Evolutionary conservation across 2,888 invertebrate species (phyloP).

Genomic region (Reticulitermes lucifugus): DNA sequence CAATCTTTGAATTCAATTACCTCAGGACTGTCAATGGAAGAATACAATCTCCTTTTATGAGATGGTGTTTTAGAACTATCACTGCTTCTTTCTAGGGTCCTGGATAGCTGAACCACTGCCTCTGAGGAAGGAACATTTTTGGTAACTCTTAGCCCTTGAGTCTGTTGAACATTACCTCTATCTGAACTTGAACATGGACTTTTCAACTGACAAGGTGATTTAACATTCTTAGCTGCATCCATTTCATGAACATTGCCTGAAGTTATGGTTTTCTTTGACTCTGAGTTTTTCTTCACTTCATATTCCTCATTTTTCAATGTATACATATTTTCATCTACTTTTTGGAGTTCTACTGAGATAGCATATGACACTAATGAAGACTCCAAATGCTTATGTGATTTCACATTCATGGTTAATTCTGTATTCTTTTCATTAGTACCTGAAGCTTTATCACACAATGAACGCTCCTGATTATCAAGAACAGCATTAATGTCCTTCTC

Average conservation of each 20-base stretch:
- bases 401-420: not conserved
- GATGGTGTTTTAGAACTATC: slow-evolving; percentile 1
- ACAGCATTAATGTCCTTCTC: not conserved
- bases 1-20: not conserved
- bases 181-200: not conserved
- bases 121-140: not conserved
- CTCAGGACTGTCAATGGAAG: not conserved
- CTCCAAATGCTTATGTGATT: not conserved
- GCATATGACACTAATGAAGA: not conserved
- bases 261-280: no score
- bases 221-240: no score
- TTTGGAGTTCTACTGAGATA: not conserved
- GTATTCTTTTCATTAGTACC: not conserved
- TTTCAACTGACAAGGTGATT: no score
- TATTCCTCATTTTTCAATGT: no score
- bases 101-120: not conserved
- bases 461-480: not conserved
- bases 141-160: not conserved
- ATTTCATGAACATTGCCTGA: no score
- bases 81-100: not conserved
- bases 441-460: not conserved
- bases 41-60: slow-evolving; percentile 15
- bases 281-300: no score
- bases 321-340: not conserved
- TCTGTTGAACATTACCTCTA: not conserved